Evolutionary conservation across 2,113 vertebrate species (phyloP), one percentile per base, ranked within the genome.

Genomic region (Nycticebus coucang): DNA sequence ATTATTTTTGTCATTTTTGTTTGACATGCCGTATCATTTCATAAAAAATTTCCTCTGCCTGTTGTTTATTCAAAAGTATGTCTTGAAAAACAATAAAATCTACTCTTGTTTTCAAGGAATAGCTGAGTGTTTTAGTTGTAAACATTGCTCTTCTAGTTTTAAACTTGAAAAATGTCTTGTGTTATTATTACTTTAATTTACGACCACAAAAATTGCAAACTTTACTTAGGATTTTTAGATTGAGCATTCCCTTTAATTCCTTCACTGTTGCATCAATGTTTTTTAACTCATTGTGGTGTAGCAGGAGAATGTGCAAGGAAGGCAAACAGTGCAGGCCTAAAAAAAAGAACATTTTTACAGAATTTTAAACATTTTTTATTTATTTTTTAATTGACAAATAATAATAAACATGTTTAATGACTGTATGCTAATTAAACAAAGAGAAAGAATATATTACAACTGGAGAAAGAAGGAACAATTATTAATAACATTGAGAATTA

Each of bases 191-290:
- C 19, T 96, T 7, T 72, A 60, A 1, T 5, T 93, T 45, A 87
- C 93, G n/a, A 87, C 9, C 26, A 93, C 33, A 93, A 79, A 92
- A 95, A 94, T 89, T 35, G 11, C 3, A 64, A 33, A 11, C 15
- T n/a, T 98, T 98, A 99, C 99, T 99, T 97, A 99, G 96, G 64
- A 91, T 98, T 93, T 97, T 98, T 92, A 99, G 98, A 71, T 97
- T 97, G 22, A 84, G 98, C 97, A 98, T 98, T 93, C 98, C 97
- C 96, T 97, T 98, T 69, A 99, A 80, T 79, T 99, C 99, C 93
- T 98, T 97, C 97, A 99, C 97, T 7, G 98, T 98, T 28, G 95
- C 97, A 0, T 96, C 98, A 37, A 99, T 97, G 9, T 96, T 96
- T 35, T 92, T 98, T 81, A 99, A 84, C 74, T 98, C 98, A 28